Base-by-base conservation (phyloP, 2,888 invertebrate genomes). In the Drosophila cyrtoloma region DNA sequence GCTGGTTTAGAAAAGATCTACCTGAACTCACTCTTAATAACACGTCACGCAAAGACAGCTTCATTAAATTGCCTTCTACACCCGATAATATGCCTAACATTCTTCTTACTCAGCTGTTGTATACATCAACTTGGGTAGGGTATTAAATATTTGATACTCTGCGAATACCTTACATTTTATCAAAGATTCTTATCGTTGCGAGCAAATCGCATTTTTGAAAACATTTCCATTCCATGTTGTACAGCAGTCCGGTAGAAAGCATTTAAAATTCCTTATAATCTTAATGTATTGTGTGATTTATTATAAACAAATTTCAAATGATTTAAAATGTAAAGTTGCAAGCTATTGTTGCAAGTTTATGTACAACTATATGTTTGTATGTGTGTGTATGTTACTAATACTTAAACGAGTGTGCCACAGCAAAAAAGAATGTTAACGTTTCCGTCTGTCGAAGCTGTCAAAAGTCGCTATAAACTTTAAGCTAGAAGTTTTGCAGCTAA, bases 401-500 rank as follows among this genome's bases (percentile, higher is more conserved):
- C 22, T 28, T 39, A 51, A 22, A 32, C 26, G 22, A 26, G 22
- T 68, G 14, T 33, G 30, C 19, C 22, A 30, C 33, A 39, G 7
- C 5, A 35, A 32, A n/a, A 33, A n/a, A 42, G 28, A 39, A 42
- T 42, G 42, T 37, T 62, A 74, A 52, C 66, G 65, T 63, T 74
- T 66, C 52, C 69, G 63, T 77, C 81, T 79, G 79, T 79, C 78
- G 79, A 79, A 79, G 71, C 76, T 79, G 78, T 79, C 79, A 81
- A 73, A 79, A 79, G 81, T 80, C 72, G 77, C 81, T 66, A 79
- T 78, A 79, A 78, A 79, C 67, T 79, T 75, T 37, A 56, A 61
- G 75, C 75, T 50, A 56, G 69, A 60, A 57, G 53, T 78, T 79
- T 57, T 55, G 71, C 62, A 65, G 64, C 68, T 56, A 61, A 67